phyloP scores from a whole-genome alignment of 2,113 vertebrate species.

The Dunckerocampus dactyliophorus region DNA sequence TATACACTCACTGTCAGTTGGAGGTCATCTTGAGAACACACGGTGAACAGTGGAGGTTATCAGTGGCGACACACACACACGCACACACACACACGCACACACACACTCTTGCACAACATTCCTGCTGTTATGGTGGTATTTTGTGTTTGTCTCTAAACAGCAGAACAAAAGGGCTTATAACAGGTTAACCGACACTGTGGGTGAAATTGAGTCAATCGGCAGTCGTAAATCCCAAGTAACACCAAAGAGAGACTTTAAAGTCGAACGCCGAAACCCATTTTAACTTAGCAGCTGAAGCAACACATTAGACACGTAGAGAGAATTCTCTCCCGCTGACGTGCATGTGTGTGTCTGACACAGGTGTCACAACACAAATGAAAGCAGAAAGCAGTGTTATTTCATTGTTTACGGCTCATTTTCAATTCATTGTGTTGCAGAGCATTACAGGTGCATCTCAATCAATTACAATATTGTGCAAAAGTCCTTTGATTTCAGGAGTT shows the following conservation, averaged over 20 bases:
- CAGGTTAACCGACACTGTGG: conserved; percentile 11
- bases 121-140: conserved; percentile 41
- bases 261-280: conserved; percentile 14
- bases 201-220: conserved; percentile 5
- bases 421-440: no score
- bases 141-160: conserved; percentile 56
- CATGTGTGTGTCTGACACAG: conserved; percentile 20
- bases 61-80: conserved; percentile 14
- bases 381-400: neutral
- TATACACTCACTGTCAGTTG: conserved; percentile 9
- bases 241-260: neutral
- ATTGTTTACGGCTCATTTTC: neutral
- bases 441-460: no score
- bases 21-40: conserved; percentile 43
- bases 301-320: conserved; percentile 45
- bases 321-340: conserved; percentile 51
- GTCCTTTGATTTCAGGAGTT: no score
- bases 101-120: conserved; percentile 8
- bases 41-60: conserved; percentile 44
- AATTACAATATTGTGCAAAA: no score
- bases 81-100: conserved; percentile 11
- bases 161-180: conserved; percentile 24
- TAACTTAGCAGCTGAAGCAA: conserved; percentile 61
- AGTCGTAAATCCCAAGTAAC: conserved; percentile 5
- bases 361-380: conserved; percentile 44